These are phyloP conservation scores for Latrodectus geometricus DNA, from an alignment of 1,140 invertebrate genomes.

Conservation along the genomic window DNA sequence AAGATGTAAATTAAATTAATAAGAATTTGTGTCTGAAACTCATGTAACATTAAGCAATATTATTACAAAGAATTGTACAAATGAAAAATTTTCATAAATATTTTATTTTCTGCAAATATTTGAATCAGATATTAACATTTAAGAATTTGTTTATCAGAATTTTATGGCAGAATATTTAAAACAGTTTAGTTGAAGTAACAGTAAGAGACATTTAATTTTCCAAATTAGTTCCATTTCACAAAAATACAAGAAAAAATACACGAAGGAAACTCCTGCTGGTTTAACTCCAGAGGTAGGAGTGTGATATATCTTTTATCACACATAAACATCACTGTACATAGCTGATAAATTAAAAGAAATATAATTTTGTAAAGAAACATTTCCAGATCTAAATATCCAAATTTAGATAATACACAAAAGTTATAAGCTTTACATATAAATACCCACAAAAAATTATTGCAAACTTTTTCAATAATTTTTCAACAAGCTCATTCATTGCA, in stretches of 20 bases:
- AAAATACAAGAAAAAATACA: conserved; percentile 25
- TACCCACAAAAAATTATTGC: background rate
- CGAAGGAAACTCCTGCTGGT: background rate
- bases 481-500: background rate
- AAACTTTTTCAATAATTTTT: background rate
- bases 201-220: background rate
- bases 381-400: background rate
- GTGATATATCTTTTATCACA: background rate
- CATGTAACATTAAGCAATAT: too few relatives aligned
- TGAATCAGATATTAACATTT: conserved; percentile 26
- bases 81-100: background rate
- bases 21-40: too few relatives aligned
- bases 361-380: background rate
- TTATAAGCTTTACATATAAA: background rate
- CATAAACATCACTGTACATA: background rate
- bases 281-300: background rate
- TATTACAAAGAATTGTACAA: too few relatives aligned
- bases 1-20: too few relatives aligned
- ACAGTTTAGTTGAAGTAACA: conserved; percentile 3
- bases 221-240: conserved; percentile 10
- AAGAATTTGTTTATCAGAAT: conserved; percentile 7
- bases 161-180: conserved; percentile 7
- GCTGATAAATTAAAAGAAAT: background rate
- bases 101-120: conserved; percentile 27
- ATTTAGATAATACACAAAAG: background rate